Evolutionary conservation across 2,888 invertebrate species (phyloP).

Genomic region (Zootermopsis nevadensis): DNA sequence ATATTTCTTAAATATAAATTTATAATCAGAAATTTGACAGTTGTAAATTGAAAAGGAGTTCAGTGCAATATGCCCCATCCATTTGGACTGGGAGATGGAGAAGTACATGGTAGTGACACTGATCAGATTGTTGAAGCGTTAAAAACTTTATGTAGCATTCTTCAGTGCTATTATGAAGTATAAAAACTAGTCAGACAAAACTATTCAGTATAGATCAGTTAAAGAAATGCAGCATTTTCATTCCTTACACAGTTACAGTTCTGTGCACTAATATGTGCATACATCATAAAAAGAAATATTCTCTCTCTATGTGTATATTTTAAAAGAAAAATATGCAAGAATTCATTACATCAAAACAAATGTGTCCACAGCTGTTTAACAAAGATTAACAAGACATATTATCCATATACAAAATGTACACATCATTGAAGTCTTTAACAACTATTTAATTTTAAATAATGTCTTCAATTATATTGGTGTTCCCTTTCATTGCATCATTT

Average conservation of each 20-base stretch:
- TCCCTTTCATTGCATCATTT: slow-evolving; percentile 42
- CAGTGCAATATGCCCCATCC: too few species aligned
- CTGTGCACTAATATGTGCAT: not conserved
- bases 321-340: not conserved
- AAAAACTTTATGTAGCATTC: too few species aligned
- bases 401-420: slow-evolving; percentile 2
- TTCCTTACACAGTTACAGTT: not conserved
- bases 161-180: too few species aligned
- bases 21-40: too few species aligned
- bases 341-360: not conserved
- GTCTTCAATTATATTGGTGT: slow-evolving; percentile 39
- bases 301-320: not conserved
- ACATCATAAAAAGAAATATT: not conserved
- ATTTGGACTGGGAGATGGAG: too few species aligned
- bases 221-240: not conserved
- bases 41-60: too few species aligned
- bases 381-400: not conserved
- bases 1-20: too few species aligned
- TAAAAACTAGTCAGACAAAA: not conserved
- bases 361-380: not conserved
- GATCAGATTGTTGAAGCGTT: too few species aligned
- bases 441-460: not conserved
- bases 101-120: too few species aligned
- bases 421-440: not conserved
- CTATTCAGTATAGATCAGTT: not conserved